Conservation (phyloP, 2,888 invertebrate genomes). For the Noctua comes region DNA sequence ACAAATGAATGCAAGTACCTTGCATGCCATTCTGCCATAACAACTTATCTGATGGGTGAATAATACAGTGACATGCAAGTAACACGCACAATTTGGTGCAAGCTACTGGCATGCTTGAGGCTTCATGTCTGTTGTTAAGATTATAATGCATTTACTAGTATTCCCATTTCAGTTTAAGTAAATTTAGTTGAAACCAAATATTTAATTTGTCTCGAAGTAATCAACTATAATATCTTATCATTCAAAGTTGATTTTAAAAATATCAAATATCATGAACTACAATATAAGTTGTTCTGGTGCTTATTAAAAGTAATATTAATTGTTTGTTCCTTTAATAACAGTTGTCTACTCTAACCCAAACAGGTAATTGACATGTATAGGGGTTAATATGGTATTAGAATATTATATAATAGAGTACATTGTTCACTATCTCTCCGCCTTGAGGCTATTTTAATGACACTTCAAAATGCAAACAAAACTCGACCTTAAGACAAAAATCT, state of each 20-base stretch:
- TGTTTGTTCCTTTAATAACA: slow-evolving; percentile 45
- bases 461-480: not conserved
- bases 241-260: slow-evolving; percentile 3
- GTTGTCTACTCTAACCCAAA: slow-evolving; percentile 11
- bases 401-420: slow-evolving; percentile 17
- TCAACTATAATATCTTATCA: no score
- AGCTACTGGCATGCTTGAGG: slow-evolving; percentile 6
- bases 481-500: slow-evolving; percentile 1
- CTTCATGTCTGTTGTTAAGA: slow-evolving; percentile 20
- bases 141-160: slow-evolving; percentile 57
- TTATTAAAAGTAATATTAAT: slow-evolving; percentile 46
- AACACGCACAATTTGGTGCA: not conserved
- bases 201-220: slow-evolving; percentile 22
- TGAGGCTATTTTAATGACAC: slow-evolving; percentile 21
- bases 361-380: slow-evolving; percentile 28
- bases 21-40: not conserved
- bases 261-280: slow-evolving; percentile 24
- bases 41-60: not conserved
- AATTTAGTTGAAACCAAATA: slow-evolving; percentile 59
- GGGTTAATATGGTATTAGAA: slow-evolving; percentile 38
- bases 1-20: not conserved
- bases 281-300: slow-evolving; percentile 55
- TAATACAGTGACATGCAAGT: not conserved
- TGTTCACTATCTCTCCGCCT: not conserved
- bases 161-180: slow-evolving; percentile 13